A percentile compares a stretch with the other conserved stretches of the same genome.
phyloP scores from a whole-genome alignment of 2,888 invertebrate genomes.

The Limulus polyphemus region DNA sequence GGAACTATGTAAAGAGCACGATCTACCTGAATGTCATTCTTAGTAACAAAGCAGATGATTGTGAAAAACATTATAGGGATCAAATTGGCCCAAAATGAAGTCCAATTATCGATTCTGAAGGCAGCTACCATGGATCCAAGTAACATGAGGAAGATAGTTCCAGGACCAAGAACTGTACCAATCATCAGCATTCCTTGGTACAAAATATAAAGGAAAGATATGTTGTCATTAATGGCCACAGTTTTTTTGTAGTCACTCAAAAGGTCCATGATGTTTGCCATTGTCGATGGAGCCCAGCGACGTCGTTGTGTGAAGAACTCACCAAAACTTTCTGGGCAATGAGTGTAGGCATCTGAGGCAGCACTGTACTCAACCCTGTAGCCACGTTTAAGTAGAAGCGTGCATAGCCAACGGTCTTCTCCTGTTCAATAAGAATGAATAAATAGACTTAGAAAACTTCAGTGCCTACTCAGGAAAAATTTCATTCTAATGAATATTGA shows the following conservation, averaged over 20 bases:
- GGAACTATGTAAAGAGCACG: no score
- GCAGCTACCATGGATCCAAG: conserved; percentile 68
- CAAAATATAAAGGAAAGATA: conserved; percentile 37
- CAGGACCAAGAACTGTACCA: conserved; percentile 66
- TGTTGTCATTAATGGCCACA: conserved; percentile 42
- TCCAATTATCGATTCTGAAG: conserved; percentile 41
- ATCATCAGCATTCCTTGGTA: conserved; percentile 48
- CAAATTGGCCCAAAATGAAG: conserved; percentile 83
- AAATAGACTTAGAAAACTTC: no score
- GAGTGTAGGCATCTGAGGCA: conserved; percentile 55
- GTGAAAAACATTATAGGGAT: conserved; percentile 88
- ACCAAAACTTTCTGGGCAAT: conserved; percentile 44
- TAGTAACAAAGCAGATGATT: conserved; percentile 83
- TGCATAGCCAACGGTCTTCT: conserved; percentile 98
- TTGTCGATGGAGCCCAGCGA: conserved; percentile 47
- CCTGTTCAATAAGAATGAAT: conserved; percentile 41
- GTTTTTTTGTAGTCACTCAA: conserved; percentile 39
- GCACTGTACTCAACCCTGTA: conserved; percentile 98
- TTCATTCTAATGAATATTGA: no score
- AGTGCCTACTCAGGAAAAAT: no score
- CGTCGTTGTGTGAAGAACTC: conserved; percentile 47
- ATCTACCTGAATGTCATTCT: conserved; percentile 68
- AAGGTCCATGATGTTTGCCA: conserved; percentile 47
- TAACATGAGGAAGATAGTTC: conserved; percentile 69
- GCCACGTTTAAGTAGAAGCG: conserved; percentile 84